Evolutionary conservation across 2,113 vertebrate species (phyloP).

Genomic region (Empidonax alnorum): DNA sequence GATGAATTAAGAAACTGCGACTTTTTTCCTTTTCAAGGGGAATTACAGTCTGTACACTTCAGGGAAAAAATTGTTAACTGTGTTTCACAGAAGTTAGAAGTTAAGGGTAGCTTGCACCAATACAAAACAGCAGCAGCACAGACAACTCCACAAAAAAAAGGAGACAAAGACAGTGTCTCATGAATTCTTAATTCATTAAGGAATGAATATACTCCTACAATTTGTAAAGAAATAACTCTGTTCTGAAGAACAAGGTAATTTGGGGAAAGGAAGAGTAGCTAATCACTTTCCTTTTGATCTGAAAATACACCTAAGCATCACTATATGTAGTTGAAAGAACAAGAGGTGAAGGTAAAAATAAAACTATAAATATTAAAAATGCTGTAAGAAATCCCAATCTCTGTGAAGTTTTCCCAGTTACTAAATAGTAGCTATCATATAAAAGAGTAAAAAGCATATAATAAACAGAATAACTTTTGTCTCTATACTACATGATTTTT

Average conservation of each 20-base stretch:
- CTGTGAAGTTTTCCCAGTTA: neutral
- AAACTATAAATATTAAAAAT: neutral
- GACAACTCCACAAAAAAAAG: neutral
- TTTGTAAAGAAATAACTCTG: neutral
- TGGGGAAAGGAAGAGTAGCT: neutral
- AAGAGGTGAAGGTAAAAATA: conserved; percentile 3
- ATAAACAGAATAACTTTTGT: neutral
- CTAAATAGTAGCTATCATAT: neutral
- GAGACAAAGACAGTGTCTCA: neutral
- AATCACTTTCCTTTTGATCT: conserved; percentile 11
- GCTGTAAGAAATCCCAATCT: neutral
- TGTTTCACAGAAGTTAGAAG: neutral
- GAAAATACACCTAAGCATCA: neutral
- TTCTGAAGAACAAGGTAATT: neutral
- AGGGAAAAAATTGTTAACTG: neutral
- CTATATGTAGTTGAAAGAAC: neutral
- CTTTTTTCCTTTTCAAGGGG: neutral
- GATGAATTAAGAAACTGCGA: neutral
- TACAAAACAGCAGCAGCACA: neutral
- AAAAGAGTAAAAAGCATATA: neutral
- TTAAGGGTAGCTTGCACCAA: neutral
- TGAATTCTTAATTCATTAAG: conserved; percentile 26
- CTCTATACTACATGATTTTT: neutral
- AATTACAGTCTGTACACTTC: neutral
- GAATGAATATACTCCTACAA: neutral